Percentiles rank a stretch among this genome's conserved stretches.
Evolutionary conservation across 2,888 invertebrate genomes (phyloP).

Genomic region (Sarcophaga carnaria): DNA sequence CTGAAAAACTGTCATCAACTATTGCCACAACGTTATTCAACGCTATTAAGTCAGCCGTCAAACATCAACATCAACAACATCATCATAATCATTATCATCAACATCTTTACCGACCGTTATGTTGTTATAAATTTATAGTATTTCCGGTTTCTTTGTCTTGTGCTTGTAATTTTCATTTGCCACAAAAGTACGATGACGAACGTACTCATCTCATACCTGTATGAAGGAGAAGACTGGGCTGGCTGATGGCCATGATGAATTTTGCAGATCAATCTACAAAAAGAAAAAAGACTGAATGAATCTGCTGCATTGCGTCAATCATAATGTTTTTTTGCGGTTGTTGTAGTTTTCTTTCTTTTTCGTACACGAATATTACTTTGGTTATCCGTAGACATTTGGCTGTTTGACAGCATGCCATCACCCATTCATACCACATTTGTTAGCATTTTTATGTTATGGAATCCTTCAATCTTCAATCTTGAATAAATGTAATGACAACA

Average conservation of each 20-base stretch:
- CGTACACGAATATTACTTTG: not conserved
- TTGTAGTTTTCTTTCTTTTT: constrained; percentile 33
- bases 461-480: constrained; percentile 1
- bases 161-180: too few species aligned
- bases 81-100: too few species aligned
- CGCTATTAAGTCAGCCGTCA: not conserved
- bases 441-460: not conserved
- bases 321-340: constrained; percentile 59
- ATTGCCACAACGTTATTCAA: not conserved
- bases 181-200: too few species aligned
- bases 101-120: too few species aligned
- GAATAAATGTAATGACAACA: constrained; percentile 12
- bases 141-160: too few species aligned
- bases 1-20: not conserved
- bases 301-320: constrained; percentile 68
- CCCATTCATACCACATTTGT: not conserved
- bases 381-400: not conserved
- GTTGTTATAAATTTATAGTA: too few species aligned
- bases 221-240: too few species aligned
- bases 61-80: not conserved
- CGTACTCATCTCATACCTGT: too few species aligned
- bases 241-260: too few species aligned
- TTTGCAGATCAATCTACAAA: constrained; percentile 29
- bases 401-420: not conserved
- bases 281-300: not conserved